A percentile compares a stretch with the other conserved stretches of the same genome.
Evolutionary conservation across 2,797 vertebrate species (phyloP).

Genomic region (Scarus forsteni): DNA sequence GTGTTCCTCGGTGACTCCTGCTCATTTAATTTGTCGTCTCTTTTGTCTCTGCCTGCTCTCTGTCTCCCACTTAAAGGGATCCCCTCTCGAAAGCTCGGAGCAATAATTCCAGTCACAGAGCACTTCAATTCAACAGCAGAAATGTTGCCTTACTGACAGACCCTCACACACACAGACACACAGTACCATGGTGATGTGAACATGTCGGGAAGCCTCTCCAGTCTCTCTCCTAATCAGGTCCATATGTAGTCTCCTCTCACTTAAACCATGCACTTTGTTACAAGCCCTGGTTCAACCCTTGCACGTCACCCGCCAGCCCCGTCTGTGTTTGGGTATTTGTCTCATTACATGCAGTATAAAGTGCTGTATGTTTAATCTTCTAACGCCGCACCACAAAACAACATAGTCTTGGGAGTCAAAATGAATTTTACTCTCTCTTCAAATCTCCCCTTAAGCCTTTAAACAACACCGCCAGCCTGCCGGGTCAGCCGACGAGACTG

Average conservation of each 20-base stretch:
- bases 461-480: slow-evolving; percentile 51
- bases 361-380: slow-evolving; percentile 62
- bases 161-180: slow-evolving; percentile 42
- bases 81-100: slow-evolving; percentile 52
- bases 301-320: slow-evolving; percentile 31
- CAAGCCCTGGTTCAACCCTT: slow-evolving; percentile 43
- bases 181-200: slow-evolving; percentile 76
- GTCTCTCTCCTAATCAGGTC: slow-evolving; percentile 78
- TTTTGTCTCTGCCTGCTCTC: slow-evolving; percentile 66
- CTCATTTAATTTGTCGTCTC: slow-evolving; percentile 62
- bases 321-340: slow-evolving; percentile 56
- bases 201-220: slow-evolving; percentile 66
- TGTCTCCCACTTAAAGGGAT: slow-evolving; percentile 53
- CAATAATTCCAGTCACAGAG: slow-evolving; percentile 51
- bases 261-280: slow-evolving; percentile 60
- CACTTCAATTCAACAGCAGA: slow-evolving; percentile 54
- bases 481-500: slow-evolving; percentile 40
- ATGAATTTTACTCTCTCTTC: slow-evolving; percentile 59
- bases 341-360: slow-evolving; percentile 51
- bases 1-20: slow-evolving; percentile 29
- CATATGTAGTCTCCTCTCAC: slow-evolving; percentile 76
- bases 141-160: slow-evolving; percentile 53
- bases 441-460: slow-evolving; percentile 67
- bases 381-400: slow-evolving; percentile 64
- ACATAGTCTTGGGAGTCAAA: slow-evolving; percentile 70